phyloP scores from a whole-genome alignment of 2,113 vertebrate species.

The Ciconia boyciana region DNA sequence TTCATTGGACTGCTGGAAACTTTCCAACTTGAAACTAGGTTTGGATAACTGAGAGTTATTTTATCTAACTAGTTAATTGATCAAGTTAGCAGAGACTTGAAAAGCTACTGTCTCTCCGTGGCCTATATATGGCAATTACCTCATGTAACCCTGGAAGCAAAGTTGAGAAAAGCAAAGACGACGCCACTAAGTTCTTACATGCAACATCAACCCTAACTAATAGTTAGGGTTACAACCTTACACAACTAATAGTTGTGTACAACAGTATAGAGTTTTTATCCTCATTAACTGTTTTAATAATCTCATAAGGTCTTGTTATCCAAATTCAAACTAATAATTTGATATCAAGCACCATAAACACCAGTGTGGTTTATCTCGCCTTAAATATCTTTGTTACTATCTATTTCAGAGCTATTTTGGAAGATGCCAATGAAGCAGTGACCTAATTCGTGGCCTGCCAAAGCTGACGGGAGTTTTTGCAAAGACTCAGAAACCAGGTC shows the following conservation, averaged over 20 bases:
- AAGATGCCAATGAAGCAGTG: conserved; percentile 5
- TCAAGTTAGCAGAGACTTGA: neutral
- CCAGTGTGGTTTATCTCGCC: neutral
- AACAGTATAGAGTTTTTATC: neutral
- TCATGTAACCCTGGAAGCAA: neutral
- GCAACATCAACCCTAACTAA: neutral
- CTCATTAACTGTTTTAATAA: neutral
- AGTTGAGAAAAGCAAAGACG: neutral
- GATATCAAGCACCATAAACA: neutral
- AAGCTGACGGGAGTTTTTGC: neutral
- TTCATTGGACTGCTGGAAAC: neutral
- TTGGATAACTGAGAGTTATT: neutral
- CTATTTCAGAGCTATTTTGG: conserved; percentile 6
- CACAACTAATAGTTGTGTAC: neutral
- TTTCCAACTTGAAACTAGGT: neutral
- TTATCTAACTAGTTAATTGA: neutral
- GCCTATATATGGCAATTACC: neutral
- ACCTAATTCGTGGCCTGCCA: neutral
- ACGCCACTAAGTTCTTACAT: neutral
- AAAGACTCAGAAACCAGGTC: neutral
- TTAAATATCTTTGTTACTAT: neutral
- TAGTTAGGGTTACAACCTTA: no score
- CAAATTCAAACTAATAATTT: neutral
- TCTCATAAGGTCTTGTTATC: neutral
- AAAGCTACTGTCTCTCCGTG: neutral